Evolutionary conservation across 1,140 invertebrate genomes (phyloP), one percentile per base, ranked within the genome.

Genomic region (Cataglyphis hispanica): DNA sequence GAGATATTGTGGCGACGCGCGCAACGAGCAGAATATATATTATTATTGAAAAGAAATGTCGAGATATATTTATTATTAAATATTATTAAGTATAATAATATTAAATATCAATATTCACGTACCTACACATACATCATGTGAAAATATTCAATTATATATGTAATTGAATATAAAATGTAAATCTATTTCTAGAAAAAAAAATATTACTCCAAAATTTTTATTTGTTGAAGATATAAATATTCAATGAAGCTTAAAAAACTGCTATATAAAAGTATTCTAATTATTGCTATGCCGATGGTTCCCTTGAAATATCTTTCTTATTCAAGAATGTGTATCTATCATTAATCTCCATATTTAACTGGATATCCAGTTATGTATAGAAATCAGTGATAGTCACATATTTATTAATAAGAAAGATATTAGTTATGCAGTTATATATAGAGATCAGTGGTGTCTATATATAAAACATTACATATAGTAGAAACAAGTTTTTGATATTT

Each of bases 1-100:
- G 75, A 77, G 31, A 77, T 43, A 77, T 34, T 78, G 75, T 78
- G 60, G 75, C 60, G 60, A 34, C 40, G 46, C 46, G 46, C 46
- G 40, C 75, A 77, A 66, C 40, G 27, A 4, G 40, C n/a, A 50
- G 13, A 43, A 66, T 66, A 34, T 27, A 27, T 58, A 19, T 16
- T 34, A 66, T 34, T 31, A 31, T 3, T 66, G 60, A 78, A 50
- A 50, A 50, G 13, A 19, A 50, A 50, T 37, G 50, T 78, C 40
- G 40, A 34, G 43, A 46, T 50, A 50, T 50, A 50, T 50, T 50
- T 78, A 66, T 66, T 78, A n/a, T 13, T 19, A 37, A 63, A 46
- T 77, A 53, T 78, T 60, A 34, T 46, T 31, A 40, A 27, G 19
- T 10, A 2, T 10, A 13, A 76, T 13, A 74, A 74, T 34, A n/a